A percentile compares a stretch with the other conserved stretches of the same genome.
Evolutionary conservation across 2,888 invertebrate genomes (phyloP).

Genomic region (Lithophane socia): DNA sequence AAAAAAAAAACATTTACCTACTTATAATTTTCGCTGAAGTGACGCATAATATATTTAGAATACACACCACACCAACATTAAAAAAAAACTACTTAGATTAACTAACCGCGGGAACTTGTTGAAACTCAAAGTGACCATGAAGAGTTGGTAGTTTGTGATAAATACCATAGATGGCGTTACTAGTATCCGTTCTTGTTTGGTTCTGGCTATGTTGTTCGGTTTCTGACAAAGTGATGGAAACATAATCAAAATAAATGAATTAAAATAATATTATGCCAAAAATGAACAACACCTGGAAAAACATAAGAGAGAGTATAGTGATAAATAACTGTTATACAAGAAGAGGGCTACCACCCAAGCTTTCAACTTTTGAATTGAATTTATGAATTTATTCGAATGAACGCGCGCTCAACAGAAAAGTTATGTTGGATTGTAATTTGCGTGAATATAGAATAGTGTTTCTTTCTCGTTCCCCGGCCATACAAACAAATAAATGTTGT

Average conservation of each 20-base stretch:
- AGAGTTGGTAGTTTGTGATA: neutral
- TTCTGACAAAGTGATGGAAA: neutral
- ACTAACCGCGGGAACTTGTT: slow-evolving; percentile 7
- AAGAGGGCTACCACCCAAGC: too few species aligned
- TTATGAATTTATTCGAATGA: too few species aligned
- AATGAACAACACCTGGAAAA: neutral
- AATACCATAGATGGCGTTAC: slow-evolving; percentile 27
- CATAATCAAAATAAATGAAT: neutral
- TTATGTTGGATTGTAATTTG: neutral
- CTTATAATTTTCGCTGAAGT: neutral
- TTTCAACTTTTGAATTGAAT: too few species aligned
- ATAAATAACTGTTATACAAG: too few species aligned
- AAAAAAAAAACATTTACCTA: neutral
- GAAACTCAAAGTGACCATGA: neutral
- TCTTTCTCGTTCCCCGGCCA: neutral
- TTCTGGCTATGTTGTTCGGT: neutral
- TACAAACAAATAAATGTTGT: slow-evolving; percentile 4
- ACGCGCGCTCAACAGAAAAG: too few species aligned
- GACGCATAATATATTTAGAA: neutral
- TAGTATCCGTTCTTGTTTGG: neutral
- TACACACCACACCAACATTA: neutral
- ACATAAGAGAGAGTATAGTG: too few species aligned
- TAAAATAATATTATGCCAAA: neutral
- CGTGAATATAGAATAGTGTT: neutral
- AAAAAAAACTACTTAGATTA: neutral